Percentiles rank a stretch among this genome's conserved stretches.
phyloP scores from a whole-genome alignment of 2,888 invertebrate genomes.

The Caenorhabditis sp. region DNA sequence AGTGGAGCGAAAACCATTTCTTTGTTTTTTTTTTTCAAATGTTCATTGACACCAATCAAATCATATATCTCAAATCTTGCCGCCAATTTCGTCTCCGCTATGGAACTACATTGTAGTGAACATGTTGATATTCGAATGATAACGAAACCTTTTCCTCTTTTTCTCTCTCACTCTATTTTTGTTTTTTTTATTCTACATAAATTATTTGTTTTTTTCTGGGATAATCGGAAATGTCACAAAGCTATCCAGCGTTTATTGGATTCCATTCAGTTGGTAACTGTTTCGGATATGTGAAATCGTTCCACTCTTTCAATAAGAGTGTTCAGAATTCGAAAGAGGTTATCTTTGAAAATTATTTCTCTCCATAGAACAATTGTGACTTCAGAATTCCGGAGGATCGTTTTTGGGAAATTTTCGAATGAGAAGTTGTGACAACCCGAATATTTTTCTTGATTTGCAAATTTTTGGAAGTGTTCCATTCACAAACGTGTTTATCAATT shows the following conservation, averaged over 20 bases:
- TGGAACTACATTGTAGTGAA: conserved; percentile 2
- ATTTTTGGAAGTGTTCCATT: conserved; percentile 46
- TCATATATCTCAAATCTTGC: too few species aligned
- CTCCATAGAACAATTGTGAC: background rate
- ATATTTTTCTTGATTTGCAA: conserved; percentile 39
- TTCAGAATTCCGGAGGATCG: conserved; percentile 32
- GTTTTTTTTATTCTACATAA: background rate
- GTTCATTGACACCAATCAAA: too few species aligned
- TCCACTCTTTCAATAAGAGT: conserved; percentile 22
- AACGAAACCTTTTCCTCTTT: background rate
- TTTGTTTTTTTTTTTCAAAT: too few species aligned
- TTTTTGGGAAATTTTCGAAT: conserved; percentile 46
- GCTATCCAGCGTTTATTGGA: conserved; percentile 45
- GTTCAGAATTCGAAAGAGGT: conserved; percentile 25
- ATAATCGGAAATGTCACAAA: conserved; percentile 19
- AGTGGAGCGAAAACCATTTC: too few species aligned
- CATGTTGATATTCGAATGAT: background rate
- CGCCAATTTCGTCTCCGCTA: too few species aligned
- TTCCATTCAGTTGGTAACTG: conserved; percentile 50
- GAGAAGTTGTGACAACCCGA: conserved; percentile 42
- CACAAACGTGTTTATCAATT: conserved; percentile 49
- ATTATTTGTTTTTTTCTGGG: background rate
- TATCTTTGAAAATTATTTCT: background rate
- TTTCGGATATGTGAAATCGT: conserved; percentile 45
- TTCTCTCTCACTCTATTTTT: background rate